Base-by-base conservation (phyloP, 2,797 vertebrate genomes). In the Sparidentex hasta region DNA sequence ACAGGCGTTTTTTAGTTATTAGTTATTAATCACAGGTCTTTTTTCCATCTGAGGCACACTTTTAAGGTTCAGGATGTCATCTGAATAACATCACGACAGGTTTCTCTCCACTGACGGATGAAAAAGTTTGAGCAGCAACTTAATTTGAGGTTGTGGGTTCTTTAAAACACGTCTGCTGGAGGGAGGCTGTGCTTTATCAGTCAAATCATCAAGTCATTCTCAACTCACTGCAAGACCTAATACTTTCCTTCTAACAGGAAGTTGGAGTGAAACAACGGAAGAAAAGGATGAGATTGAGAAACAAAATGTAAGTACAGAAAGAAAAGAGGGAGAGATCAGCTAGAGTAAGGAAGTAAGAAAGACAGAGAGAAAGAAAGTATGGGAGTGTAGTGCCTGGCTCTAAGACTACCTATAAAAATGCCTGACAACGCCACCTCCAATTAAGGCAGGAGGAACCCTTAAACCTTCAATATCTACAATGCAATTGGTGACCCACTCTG, bases 111-210 rank as follows among this genome's bases (percentile, higher is more conserved):
- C 46, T 54, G 61, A 54, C 46, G 21, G 33, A 4, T 57, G 11
- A 46, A 61, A 70, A 41, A 29, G 29, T 66, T 25, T 71, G 27
- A 44, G 56, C 56, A 11, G 71, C n/a, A 18, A 51, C 66, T 80
- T 85, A 54, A 78, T 80, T 70, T 76, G 59, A 80, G 73, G 69
- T 67, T 25, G 18, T 25, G 48, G 74, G 41, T 65, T 73, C 54
- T 16, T 74, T 65, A 71, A 56, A 73, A 67, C 21, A 65, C 2
- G 3, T 27, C 58, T 17, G 73, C 46, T 55, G 61, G 18, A 57
- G 50, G 44, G 20, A 70, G 52, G 27, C 1, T 41, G 8, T 46
- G 16, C 16, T 44, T 29, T 13, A 70, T 57, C 25, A 13, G 59
- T 20, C 16, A 27, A 27, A 56, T 55, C 48, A 68, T 3, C 20